Percentiles rank a stretch among this genome's conserved stretches.
Evolutionary conservation across 1,140 invertebrate genomes (phyloP).

Genomic region (Polyergus mexicanus): DNA sequence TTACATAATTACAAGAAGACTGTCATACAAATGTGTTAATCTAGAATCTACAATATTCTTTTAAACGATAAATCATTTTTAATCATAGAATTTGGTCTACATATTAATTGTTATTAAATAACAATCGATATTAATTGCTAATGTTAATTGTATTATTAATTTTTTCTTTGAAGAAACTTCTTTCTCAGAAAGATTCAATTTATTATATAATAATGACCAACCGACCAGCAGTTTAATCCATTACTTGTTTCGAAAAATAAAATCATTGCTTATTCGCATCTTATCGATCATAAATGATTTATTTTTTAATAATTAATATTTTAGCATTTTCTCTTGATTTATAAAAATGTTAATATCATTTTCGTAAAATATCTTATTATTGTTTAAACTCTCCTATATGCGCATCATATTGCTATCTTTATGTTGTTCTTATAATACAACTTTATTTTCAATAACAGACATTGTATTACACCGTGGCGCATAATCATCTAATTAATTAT

Average conservation of each 20-base stretch:
- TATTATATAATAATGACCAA: neutral
- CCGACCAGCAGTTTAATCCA: too few species aligned
- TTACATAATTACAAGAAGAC: too few species aligned
- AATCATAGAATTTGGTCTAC: neutral
- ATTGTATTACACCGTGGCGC: neutral
- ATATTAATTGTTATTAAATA: neutral
- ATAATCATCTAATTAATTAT: neutral
- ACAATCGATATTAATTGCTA: neutral
- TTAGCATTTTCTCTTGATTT: neutral
- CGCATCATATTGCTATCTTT: neutral
- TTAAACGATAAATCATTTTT: neutral
- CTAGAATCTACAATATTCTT: constrained; percentile 1
- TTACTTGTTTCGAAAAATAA: too few species aligned
- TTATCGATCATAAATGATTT: neutral
- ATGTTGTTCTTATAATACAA: neutral
- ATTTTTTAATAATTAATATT: neutral
- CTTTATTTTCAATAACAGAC: neutral
- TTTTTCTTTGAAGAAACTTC: neutral
- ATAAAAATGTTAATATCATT: neutral
- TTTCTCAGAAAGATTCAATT: neutral
- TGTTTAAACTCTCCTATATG: neutral
- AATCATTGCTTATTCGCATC: neutral
- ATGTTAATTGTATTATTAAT: neutral
- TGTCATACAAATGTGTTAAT: too few species aligned
- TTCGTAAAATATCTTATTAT: neutral